Percentiles rank a stretch among this genome's conserved stretches.
These are phyloP conservation scores for Ypsolopha sequella DNA, from an alignment of 2,888 invertebrate genomes.

Conservation along the genomic window DNA sequence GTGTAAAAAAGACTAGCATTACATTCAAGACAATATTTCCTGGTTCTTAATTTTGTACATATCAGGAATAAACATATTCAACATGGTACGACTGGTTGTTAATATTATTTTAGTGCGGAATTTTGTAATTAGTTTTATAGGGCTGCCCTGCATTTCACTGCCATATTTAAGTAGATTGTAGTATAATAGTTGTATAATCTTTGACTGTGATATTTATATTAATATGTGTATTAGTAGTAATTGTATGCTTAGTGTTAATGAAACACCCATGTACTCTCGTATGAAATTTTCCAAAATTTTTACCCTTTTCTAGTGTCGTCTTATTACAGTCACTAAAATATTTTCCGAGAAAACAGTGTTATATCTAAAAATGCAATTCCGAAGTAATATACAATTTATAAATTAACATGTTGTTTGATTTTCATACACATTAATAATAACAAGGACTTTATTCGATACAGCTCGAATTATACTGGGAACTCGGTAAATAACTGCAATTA, in stretches of 20 bases:
- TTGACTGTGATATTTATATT: slow-evolving; percentile 70
- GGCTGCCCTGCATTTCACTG: slow-evolving; percentile 51
- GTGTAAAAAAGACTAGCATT: slow-evolving; percentile 54
- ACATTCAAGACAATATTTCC: slow-evolving; percentile 17
- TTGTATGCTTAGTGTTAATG: slow-evolving; percentile 36
- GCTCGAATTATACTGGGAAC: too few species aligned
- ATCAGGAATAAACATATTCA: not conserved
- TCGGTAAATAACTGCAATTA: too few species aligned
- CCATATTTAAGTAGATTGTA: slow-evolving; percentile 46
- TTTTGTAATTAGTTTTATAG: slow-evolving; percentile 8
- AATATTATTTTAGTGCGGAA: not conserved
- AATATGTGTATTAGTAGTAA: slow-evolving; percentile 58
- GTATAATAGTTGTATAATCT: slow-evolving; percentile 60
- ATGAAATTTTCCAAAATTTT: slow-evolving; percentile 18
- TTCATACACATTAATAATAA: not conserved
- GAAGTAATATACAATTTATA: slow-evolving; percentile 51
- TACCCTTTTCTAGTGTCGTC: slow-evolving; percentile 7
- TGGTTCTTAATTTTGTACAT: slow-evolving; percentile 10
- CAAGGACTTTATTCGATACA: too few species aligned
- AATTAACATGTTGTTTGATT: slow-evolving; percentile 23
- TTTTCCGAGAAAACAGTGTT: slow-evolving; percentile 51
- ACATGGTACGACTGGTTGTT: slow-evolving; percentile 4
- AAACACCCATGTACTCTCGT: slow-evolving; percentile 10
- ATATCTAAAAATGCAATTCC: slow-evolving; percentile 30
- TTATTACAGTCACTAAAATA: slow-evolving; percentile 35